A percentile compares a stretch with the other conserved stretches of the same genome.
phyloP scores from a whole-genome alignment of 92 coral and sea anemone genomes.

The Porites evermanni region DNA sequence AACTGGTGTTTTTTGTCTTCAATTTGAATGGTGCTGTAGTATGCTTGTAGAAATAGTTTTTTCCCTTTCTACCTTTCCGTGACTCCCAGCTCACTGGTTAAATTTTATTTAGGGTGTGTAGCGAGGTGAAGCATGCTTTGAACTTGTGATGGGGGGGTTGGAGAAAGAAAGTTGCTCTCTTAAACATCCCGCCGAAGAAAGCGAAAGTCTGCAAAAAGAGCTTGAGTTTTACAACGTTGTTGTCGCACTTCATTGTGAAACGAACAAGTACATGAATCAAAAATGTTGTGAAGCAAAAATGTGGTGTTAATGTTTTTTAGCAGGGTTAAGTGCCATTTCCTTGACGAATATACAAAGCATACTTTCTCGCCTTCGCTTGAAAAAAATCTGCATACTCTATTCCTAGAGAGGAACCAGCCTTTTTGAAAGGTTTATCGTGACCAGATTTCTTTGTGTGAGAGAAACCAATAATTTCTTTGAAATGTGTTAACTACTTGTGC shows the following conservation, averaged over 20 bases:
- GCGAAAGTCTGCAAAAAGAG: background rate
- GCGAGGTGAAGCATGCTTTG: conserved; percentile 12
- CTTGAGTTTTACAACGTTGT: background rate
- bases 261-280: background rate
- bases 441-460: background rate
- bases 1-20: background rate
- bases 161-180: background rate
- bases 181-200: background rate
- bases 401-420: background rate
- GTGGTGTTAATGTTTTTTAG: background rate
- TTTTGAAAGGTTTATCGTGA: conserved; percentile 4
- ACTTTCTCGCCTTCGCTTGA: too few species aligned
- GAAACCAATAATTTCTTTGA: too few species aligned
- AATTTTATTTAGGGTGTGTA: background rate
- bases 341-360: background rate
- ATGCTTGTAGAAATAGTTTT: background rate
- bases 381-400: background rate
- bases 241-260: background rate
- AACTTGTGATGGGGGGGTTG: background rate
- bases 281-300: background rate
- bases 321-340: background rate
- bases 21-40: background rate
- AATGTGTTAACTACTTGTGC: too few species aligned
- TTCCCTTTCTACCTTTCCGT: background rate
- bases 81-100: background rate